Conservation (phyloP, 2,888 invertebrate genomes). For the Macropis europaea region DNA sequence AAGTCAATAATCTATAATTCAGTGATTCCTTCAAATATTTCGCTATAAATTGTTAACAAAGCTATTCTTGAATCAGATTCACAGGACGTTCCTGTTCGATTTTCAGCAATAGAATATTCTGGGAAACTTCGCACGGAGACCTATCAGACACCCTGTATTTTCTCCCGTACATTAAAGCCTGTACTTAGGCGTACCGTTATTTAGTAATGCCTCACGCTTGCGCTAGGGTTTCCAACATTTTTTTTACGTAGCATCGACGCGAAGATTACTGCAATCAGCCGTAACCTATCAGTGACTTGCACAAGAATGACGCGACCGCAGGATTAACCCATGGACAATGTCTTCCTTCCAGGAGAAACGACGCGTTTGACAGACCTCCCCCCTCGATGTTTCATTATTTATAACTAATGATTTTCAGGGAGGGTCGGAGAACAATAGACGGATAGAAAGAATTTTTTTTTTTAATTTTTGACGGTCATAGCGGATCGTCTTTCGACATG, state of each 20-base stretch:
- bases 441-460: too few relatives aligned
- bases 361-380: constrained; percentile 26
- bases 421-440: too few relatives aligned
- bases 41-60: too few relatives aligned
- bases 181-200: constrained; percentile 64
- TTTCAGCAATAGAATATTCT: too few relatives aligned
- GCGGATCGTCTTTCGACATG: too few relatives aligned
- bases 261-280: constrained; percentile 65
- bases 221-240: constrained; percentile 44
- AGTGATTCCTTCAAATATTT: too few relatives aligned
- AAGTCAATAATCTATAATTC: too few relatives aligned
- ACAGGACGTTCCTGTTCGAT: too few relatives aligned
- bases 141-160: too few relatives aligned
- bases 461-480: too few relatives aligned
- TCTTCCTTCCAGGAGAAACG: constrained; percentile 40
- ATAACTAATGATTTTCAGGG: constrained; percentile 29
- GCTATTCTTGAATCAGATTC: too few relatives aligned
- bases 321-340: constrained; percentile 58
- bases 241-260: constrained; percentile 53
- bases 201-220: constrained; percentile 60
- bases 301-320: constrained; percentile 56
- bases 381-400: constrained; percentile 27
- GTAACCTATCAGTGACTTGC: constrained; percentile 63
- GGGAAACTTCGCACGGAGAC: constrained; percentile 38
- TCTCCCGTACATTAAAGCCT: constrained; percentile 57